Evolutionary conservation across 37 sponge, comb jelly and placozoan genomes (phyloP), one percentile per base, ranked within the genome.

Genomic region (Spongia lamella): DNA sequence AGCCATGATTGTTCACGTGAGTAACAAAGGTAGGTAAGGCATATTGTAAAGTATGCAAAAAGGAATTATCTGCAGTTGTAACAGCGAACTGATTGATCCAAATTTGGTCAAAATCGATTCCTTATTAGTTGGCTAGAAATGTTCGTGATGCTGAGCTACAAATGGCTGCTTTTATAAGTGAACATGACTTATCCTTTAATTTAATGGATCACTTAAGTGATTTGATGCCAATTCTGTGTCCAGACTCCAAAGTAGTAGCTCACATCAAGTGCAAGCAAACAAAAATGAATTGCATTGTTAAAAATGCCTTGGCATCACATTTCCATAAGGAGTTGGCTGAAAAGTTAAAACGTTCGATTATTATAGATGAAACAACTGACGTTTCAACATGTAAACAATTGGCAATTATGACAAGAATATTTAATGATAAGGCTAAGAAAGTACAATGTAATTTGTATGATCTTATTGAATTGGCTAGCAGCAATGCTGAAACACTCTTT

Each of bases 281-380:
- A 4, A 78, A 78, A 50, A 78, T 66, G 17, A 13, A 39, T 6
- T 32, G 22, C 3, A 64, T 78, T 49, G 32, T 78, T n/a, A 66
- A 64, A 9, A 78, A 66, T 78, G 79, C 53, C 5, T 30, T 66
- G 66, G 79, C 79, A 25, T 49, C 19, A 64, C 26, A 21, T 27
- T 61, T 39, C 43, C 68, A 38, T 32, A 57, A 60, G n/a, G 11
- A 54, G 16, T 33, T 73, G 6, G 58, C n/a, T 7, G 59, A 78
- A 26, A 30, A 29, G 1, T 25, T 76, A 2, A 61, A 37, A 5
- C 2, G 11, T 3, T 78, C 79, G 3, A 49, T 78, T 34, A 51
- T 78, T 32, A 78, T 76, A 39, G 77, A 76, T 38, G 77, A 76
- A 38, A 38, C 52, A n/a, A 78, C 79, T 13, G 79, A 78, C 50